Conservation (phyloP, 2,888 invertebrate species). For the Eilema caniola region DNA sequence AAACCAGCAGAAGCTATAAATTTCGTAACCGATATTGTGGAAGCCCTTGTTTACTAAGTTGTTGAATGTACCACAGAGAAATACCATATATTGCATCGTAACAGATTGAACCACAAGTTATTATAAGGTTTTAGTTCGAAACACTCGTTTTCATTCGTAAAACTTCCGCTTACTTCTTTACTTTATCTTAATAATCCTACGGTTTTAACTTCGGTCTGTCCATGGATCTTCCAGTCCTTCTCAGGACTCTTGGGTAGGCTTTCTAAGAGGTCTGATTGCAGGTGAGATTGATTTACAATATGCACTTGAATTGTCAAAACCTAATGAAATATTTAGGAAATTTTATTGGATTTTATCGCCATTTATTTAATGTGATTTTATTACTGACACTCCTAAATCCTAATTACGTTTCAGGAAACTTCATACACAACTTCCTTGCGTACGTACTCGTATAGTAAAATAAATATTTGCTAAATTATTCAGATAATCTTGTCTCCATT, state of each 20-base stretch:
- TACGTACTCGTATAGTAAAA: neutral
- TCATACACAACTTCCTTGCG: neutral
- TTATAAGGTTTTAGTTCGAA: neutral
- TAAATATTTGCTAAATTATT: conserved; percentile 7
- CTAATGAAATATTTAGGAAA: no score
- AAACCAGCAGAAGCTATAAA: conserved; percentile 17
- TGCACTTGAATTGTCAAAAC: no score
- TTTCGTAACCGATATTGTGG: conserved; percentile 16
- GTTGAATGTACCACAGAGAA: conserved; percentile 15
- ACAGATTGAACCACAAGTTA: neutral
- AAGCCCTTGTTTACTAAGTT: conserved; percentile 20
- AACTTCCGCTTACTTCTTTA: neutral
- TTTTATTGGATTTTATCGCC: no score
- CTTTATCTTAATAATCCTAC: no score
- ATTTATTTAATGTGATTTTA: no score
- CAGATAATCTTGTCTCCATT: conserved; percentile 1
- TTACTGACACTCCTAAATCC: neutral
- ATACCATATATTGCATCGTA: conserved; percentile 1
- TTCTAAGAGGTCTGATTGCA: neutral
- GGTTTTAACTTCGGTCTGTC: no score
- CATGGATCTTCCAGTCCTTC: no score
- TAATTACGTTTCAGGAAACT: neutral
- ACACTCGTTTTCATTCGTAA: neutral
- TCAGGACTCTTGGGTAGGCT: no score
- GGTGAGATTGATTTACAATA: neutral